Base-by-base conservation (phyloP, 2,888 invertebrate genomes). In the Ochropleura plecta region DNA sequence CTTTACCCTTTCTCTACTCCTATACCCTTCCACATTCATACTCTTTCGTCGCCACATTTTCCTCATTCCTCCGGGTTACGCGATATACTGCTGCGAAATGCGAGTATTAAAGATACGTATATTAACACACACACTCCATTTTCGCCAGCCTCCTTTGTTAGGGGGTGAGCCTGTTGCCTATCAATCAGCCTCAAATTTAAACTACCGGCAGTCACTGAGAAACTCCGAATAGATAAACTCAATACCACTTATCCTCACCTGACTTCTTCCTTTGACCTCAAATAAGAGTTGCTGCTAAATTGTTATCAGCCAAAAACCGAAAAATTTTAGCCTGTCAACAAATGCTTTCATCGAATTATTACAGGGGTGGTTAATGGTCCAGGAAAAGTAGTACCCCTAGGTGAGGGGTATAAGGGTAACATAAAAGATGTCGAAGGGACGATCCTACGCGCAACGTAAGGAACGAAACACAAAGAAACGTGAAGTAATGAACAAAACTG, bases 361-460 rank as follows among this genome's bases (percentile, higher is more conserved):
- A 73, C 81, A 20, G 71, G 55, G 86, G 86, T 86, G 87, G 83
- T 82, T 87, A 86, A 86, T 86, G 86, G 79, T 60, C 77, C 86
- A 87, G 71, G 82, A 81, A 82, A 86, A 81, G 81, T 86, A 82
- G 73, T 70, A 76, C 76, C 65, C 70, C 44, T 70, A 76, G 76
- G 78, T 77, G 76, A 81, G 87, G 86, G 57, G 16, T 40, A 4
- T 59, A 59, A 30, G 57, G 87, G 87, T 85, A 76, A 68, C 64
- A 82, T 85, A 85, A 86, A 85, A 81, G 82, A 79, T 75, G 76
- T 40, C 69, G 48, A 71, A 78, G 82, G 87, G 86, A 79, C 76
- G 75, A 77, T 51, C 70, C 67, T 66, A 69, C 63, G 68, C 69
- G 16, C 63, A 78, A 70, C 80, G 77, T 77, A 84, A 70, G 74